phyloP scores from a whole-genome alignment of 2,113 vertebrate species.

The Castor canadensis region DNA sequence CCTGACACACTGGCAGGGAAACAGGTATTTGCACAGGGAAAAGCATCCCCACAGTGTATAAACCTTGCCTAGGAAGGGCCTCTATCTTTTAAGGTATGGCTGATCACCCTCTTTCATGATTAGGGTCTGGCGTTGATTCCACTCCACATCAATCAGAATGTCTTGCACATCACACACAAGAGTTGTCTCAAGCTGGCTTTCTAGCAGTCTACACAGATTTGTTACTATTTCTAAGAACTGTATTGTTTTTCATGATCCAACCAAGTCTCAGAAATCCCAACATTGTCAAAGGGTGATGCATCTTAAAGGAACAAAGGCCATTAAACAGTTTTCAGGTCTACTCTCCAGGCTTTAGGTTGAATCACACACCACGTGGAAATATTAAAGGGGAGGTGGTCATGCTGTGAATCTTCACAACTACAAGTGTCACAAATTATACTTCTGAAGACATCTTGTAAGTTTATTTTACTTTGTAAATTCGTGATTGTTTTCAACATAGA shows the following conservation, averaged over 20 bases:
- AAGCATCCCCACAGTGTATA: not conserved
- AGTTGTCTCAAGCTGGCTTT: not conserved
- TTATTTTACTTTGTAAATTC: not conserved
- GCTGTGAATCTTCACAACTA: not conserved
- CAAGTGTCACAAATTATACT: not conserved
- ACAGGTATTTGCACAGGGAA: not conserved
- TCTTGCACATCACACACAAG: not conserved
- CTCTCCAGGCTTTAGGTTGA: not conserved
- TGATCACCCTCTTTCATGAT: not conserved
- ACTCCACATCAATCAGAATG: accelerated
- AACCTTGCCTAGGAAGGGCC: not conserved
- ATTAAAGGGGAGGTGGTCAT: accelerated
- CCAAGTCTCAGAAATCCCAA: not conserved
- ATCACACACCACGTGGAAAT: not conserved
- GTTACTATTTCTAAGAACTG: not conserved
- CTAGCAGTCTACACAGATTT: not conserved
- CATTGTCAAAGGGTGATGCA: not conserved
- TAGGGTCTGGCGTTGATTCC: not conserved
- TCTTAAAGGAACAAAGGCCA: not conserved
- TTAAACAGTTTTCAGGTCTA: not conserved
- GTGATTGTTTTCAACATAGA: not conserved
- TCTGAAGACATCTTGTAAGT: not conserved
- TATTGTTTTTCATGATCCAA: not conserved
- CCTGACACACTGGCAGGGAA: not conserved
- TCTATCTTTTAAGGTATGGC: not conserved